These are phyloP conservation scores for Drosophila parabipectinata DNA, from an alignment of 1,140 invertebrate genomes.

Conservation along the genomic window DNA sequence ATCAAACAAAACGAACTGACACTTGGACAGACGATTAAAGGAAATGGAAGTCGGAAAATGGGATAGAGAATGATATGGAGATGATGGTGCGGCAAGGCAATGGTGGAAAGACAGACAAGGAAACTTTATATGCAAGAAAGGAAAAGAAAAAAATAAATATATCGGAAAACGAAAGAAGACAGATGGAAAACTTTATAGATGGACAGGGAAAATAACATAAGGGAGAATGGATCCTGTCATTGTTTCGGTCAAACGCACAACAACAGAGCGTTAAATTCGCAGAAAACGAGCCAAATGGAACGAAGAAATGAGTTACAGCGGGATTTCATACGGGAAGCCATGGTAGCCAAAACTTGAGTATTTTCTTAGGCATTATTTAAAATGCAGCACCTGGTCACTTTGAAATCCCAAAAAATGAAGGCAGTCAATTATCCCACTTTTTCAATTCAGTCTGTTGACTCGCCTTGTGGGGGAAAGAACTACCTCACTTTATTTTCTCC, in stretches of 20 bases:
- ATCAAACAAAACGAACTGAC: slow-evolving; percentile 48
- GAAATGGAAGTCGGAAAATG: slow-evolving; percentile 16
- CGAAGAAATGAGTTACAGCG: slow-evolving; percentile 1
- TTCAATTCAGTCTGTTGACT: too few species aligned
- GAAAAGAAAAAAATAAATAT: not conserved
- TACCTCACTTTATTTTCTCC: not conserved
- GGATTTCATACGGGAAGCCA: not conserved
- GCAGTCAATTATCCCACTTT: too few species aligned
- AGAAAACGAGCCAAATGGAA: slow-evolving; percentile 15
- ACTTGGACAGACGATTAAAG: slow-evolving; percentile 47
- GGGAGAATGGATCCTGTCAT: slow-evolving; percentile 46
- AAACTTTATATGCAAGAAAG: slow-evolving; percentile 37
- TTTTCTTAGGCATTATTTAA: too few species aligned
- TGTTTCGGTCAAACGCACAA: slow-evolving; percentile 71
- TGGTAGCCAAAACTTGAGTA: too few species aligned
- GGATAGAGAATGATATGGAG: slow-evolving; percentile 1
- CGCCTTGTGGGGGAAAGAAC: too few species aligned
- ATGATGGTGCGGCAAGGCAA: slow-evolving; percentile 4
- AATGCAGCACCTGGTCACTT: too few species aligned
- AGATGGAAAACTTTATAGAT: slow-evolving; percentile 15
- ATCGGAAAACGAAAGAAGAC: not conserved
- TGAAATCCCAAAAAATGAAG: too few species aligned
- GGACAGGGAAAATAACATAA: slow-evolving; percentile 19
- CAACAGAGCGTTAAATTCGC: slow-evolving; percentile 68
- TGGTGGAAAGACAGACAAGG: not conserved